Evolutionary conservation across 2,113 vertebrate genomes (phyloP), one percentile per base, ranked within the genome.

Genomic region (Megalops atlanticus): DNA sequence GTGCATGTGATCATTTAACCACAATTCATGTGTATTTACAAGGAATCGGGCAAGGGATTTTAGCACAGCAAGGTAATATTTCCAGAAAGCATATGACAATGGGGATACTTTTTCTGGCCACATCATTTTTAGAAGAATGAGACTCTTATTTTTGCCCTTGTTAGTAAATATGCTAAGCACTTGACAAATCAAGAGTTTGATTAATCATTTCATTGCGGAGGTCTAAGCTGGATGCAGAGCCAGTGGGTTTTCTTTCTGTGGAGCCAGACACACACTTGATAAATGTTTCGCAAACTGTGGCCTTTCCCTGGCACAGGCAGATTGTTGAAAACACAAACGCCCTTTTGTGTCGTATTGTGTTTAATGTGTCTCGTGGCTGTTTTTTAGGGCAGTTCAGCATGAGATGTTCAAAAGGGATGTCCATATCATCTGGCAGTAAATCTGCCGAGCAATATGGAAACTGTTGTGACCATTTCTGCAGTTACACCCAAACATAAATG

Each of bases 401-500:
- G 21, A 27, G 10, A 38, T 64, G 41, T 64, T 35, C 36, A 49
- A 73, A 80, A 84, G 58, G 73, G 35, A 82, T 74, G 54, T 80
- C 69, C 54, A 49, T 49, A 73, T 40, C 78, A 18, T 72, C 35
- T 27, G 1, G 39, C 70, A 77, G 21, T 82, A 74, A 78, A 85
- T 77, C 73, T 43, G 40, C 69, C 15, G 16, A 58, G 78, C 15
- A 39, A 54, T 73, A 76, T 79, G n/a, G 72, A 85, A 80, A 81
- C 36, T 38, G 64, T 78, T 41, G 36, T 43, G 74, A 58, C 64
- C 70, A 5, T 76, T 83, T 85, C 27, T 83, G 68, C 87, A 0
- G 83, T 82, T 85, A 87, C 88, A 6, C 88, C 91, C 89, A 84
- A 80, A 38, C 83, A 70, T 81, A 82, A 84, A 77, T 80, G 24